These are phyloP conservation scores for Lagopus leucura DNA, from an alignment of 2,113 vertebrate genomes.

Conservation along the genomic window DNA sequence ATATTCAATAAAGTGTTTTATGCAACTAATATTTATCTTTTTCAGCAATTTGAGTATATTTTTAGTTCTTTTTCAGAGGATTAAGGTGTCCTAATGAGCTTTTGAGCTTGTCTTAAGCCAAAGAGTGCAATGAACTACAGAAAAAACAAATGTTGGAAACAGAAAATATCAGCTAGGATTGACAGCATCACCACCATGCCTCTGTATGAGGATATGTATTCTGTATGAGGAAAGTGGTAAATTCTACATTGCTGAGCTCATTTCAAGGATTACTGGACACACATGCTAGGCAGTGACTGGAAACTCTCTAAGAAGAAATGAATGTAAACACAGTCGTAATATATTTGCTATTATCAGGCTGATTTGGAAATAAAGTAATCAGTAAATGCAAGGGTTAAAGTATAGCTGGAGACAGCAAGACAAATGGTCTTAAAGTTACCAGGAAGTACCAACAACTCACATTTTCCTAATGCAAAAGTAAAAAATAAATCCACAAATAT, in stretches of 20 bases:
- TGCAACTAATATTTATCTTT: not conserved
- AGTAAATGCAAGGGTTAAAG: not conserved
- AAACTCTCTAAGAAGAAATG: not conserved
- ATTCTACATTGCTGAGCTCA: not conserved
- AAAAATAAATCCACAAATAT: not conserved
- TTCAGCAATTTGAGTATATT: not conserved
- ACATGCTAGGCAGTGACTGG: not conserved
- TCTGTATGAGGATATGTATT: not conserved
- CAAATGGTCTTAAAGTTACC: not conserved
- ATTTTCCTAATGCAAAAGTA: not conserved
- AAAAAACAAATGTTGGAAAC: not conserved
- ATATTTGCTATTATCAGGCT: not conserved
- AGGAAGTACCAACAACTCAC: not conserved
- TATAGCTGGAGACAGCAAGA: not conserved
- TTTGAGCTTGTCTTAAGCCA: not conserved
- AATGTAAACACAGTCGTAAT: conserved; percentile 1
- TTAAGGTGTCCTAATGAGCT: not conserved
- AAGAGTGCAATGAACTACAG: not conserved
- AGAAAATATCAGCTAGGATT: not conserved
- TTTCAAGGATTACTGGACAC: not conserved
- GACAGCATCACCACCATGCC: not conserved
- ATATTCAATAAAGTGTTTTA: not conserved
- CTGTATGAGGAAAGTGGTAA: not conserved
- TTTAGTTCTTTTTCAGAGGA: not conserved
- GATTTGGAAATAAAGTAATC: not conserved